Base-by-base conservation (phyloP, 2,113 vertebrate genomes). In the Myrmophylax atrothorax region DNA sequence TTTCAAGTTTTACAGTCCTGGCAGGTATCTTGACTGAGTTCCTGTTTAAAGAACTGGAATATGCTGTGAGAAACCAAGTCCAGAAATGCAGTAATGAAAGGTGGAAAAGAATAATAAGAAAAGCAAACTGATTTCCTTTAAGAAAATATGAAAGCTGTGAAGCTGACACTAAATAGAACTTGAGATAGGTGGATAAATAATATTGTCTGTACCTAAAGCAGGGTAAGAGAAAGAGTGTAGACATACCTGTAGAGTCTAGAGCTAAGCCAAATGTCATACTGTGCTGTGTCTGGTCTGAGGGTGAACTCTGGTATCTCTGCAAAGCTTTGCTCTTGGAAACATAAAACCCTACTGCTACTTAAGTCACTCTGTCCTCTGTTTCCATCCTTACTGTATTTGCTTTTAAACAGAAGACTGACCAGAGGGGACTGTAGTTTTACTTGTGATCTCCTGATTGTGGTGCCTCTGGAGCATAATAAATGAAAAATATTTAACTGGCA, bases 221-320 rank as follows among this genome's bases (percentile, higher is more conserved):
- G 26, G 20, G 22, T 12, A 56, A 74, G 28, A 40, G 20, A 66
- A 85, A 25, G 10, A 12, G 9, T 8, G 11, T 14, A 35, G 37
- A 33, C 7, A 8, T 3, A 69, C 9, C 6, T 33, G 35, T 42
- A 22, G 38, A 19, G 35, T 22, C 42, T 78, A 76, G 29, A 40
- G 11, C 12, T 37, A 31, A 70, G 14, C 28, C 3, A 3, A 7
- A 28, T 47, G 13, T 26, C 0, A 0, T 15, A 2, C 26, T 29
- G 3, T 42, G 18, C 29, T 33, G 19, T 0, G 1, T 14, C 55
- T 59, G 42, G 6, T 28, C 76, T 42, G 26, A 15, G 18, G 28
- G 35, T 73, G 42, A 68, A 33, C 20, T 84, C 29, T 75, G 26
- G 26, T 47, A 29, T 75, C 20, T 49, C 72, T 70, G n/a, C 22